phyloP scores from a whole-genome alignment of 2,888 invertebrate genomes.

The Galerucella calmariensis region DNA sequence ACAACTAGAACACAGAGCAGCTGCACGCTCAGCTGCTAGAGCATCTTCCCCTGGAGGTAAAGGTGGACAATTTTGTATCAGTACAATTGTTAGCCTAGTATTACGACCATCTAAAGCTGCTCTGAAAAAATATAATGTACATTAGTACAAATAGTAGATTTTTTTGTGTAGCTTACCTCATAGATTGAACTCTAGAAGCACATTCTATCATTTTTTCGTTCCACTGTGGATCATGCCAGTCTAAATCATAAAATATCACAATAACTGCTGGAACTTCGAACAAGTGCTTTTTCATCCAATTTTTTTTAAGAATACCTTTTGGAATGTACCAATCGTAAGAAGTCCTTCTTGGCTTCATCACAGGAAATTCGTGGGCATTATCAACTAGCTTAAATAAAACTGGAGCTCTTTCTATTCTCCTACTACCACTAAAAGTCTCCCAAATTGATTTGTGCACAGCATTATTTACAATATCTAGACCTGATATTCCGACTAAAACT shows the following conservation, averaged over 20 bases:
- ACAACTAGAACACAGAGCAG: slow-evolving; percentile 90
- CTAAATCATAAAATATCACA: slow-evolving; percentile 95
- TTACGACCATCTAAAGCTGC: slow-evolving; percentile 78
- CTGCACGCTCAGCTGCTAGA: slow-evolving; percentile 89
- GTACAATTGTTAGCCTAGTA: slow-evolving; percentile 85
- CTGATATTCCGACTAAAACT: slow-evolving; percentile 88
- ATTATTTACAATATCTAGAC: slow-evolving; percentile 86
- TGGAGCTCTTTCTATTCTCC: slow-evolving; percentile 83
- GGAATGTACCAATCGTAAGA: slow-evolving; percentile 97
- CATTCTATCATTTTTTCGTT: slow-evolving; percentile 95
- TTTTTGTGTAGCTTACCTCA: slow-evolving; percentile 66
- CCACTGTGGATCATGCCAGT: slow-evolving; percentile 97
- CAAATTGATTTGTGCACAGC: slow-evolving; percentile 90
- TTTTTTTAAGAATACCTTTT: slow-evolving; percentile 91
- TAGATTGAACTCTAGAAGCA: slow-evolving; percentile 86
- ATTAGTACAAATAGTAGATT: background rate
- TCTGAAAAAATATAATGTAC: slow-evolving; percentile 59
- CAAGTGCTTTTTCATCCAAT: slow-evolving; percentile 95
- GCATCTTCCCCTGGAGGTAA: slow-evolving; percentile 84
- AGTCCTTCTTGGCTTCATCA: slow-evolving; percentile 85
- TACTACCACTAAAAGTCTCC: slow-evolving; percentile 89
- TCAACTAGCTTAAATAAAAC: slow-evolving; percentile 86
- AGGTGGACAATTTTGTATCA: slow-evolving; percentile 86
- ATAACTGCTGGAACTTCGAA: slow-evolving; percentile 91
- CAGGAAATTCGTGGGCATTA: slow-evolving; percentile 88